Conservation (phyloP, 92 coral and sea anemone species). For the Ricordea florida region DNA sequence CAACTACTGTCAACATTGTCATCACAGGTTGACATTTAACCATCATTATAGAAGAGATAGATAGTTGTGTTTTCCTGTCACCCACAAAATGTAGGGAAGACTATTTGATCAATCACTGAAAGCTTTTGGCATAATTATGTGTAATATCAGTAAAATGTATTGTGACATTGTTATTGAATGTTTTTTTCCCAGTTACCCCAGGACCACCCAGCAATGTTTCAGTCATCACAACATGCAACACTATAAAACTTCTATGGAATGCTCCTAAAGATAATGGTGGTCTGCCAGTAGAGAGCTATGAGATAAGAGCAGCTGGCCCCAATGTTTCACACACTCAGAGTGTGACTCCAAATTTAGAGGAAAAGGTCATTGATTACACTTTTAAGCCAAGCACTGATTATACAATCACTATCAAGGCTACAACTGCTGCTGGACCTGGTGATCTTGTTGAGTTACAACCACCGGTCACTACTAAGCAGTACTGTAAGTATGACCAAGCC, state of each 20-base stretch:
- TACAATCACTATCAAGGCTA: slow-evolving; percentile 10
- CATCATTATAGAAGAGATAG: too few relatives aligned
- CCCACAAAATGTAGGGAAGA: background rate
- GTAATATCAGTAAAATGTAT: background rate
- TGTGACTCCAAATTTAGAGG: background rate
- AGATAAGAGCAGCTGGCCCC: background rate
- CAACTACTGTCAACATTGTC: too few relatives aligned
- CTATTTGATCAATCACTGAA: background rate
- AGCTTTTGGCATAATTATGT: background rate
- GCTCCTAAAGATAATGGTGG: slow-evolving; percentile 64
- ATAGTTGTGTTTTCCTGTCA: background rate
- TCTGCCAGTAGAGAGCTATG: background rate
- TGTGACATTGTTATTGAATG: background rate
- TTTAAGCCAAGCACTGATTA: slow-evolving; percentile 25
- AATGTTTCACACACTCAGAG: background rate
- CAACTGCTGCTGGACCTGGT: slow-evolving; percentile 33
- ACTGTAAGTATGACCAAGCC: slow-evolving; percentile 78
- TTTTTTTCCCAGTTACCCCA: slow-evolving; percentile 41
- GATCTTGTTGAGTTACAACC: background rate
- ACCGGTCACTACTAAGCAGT: slow-evolving; percentile 23
- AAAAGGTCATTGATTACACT: background rate
- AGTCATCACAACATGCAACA: slow-evolving; percentile 51
- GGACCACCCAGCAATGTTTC: slow-evolving; percentile 47
- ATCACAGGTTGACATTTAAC: too few relatives aligned
- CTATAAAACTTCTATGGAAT: slow-evolving; percentile 49